Conservation (phyloP, 2,113 vertebrate genomes). For the Theristicus caerulescens region DNA sequence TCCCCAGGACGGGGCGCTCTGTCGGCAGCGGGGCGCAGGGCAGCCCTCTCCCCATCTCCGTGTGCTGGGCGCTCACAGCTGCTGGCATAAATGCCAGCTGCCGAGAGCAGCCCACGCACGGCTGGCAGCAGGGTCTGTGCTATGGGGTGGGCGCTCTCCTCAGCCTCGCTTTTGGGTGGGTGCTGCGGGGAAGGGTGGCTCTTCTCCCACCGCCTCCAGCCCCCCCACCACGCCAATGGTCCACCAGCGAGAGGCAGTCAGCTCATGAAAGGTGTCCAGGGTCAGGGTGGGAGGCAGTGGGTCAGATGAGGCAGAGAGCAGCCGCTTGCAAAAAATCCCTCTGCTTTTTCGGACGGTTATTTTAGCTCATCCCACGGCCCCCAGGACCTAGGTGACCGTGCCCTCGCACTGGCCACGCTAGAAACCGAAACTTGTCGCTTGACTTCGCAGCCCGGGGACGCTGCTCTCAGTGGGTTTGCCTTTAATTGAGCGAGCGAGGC, state of each 20-base stretch:
- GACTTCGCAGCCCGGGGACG: background rate
- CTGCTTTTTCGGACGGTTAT: background rate
- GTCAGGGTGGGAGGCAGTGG: background rate
- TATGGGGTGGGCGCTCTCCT: background rate
- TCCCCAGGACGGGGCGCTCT: background rate
- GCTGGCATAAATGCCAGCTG: background rate
- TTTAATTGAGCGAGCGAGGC: background rate
- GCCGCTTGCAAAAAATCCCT: background rate
- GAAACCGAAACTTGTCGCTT: background rate
- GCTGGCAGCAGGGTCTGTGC: background rate
- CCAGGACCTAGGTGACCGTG: background rate
- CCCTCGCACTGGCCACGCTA: background rate
- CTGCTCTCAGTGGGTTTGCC: background rate
- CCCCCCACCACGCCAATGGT: rapidly evolving
- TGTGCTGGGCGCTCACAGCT: background rate
- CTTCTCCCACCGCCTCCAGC: background rate
- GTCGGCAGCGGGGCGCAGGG: background rate
- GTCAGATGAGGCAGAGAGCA: background rate
- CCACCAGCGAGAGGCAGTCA: background rate
- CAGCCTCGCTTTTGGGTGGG: background rate
- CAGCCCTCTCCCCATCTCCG: background rate
- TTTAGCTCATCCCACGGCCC: background rate
- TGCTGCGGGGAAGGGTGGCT: background rate
- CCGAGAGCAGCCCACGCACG: rapidly evolving
- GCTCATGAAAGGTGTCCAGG: background rate